Percentiles rank a stretch among this genome's conserved stretches.
Conservation (phyloP, 2,113 vertebrate species). For the Caracal caracal region DNA sequence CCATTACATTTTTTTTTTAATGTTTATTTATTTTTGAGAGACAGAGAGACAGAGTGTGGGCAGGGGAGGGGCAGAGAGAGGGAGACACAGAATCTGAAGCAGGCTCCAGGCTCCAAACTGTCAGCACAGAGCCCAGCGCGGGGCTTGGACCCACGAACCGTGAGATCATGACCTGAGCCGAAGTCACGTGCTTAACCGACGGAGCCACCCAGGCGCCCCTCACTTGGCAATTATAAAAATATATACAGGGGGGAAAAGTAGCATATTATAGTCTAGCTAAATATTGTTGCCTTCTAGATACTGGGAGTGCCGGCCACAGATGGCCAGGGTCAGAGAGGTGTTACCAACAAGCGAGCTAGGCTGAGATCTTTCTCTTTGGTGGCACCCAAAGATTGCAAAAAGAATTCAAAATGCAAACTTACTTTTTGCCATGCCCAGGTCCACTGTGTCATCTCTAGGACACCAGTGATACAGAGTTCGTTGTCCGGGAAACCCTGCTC, state of each 20-base stretch:
- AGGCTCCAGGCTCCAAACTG: no score
- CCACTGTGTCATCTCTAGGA: not conserved
- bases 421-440: not conserved
- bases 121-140: no score
- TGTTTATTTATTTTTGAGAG: no score
- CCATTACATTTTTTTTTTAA: no score
- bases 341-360: not conserved
- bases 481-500: not conserved
- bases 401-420: not conserved
- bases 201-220: not conserved
- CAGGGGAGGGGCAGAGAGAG: no score
- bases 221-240: not conserved
- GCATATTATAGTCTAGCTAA: no score
- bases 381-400: not conserved
- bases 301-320: not conserved
- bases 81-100: no score
- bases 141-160: no score
- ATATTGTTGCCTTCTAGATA: not conserved
- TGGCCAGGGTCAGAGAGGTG: not conserved
- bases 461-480: no score
- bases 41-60: no score
- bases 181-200: no score
- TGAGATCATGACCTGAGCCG: no score
- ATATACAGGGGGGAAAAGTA: not conserved
- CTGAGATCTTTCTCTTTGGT: not conserved